phyloP scores from a whole-genome alignment of 1,140 invertebrate genomes.

The Lasioglossum baleicum region DNA sequence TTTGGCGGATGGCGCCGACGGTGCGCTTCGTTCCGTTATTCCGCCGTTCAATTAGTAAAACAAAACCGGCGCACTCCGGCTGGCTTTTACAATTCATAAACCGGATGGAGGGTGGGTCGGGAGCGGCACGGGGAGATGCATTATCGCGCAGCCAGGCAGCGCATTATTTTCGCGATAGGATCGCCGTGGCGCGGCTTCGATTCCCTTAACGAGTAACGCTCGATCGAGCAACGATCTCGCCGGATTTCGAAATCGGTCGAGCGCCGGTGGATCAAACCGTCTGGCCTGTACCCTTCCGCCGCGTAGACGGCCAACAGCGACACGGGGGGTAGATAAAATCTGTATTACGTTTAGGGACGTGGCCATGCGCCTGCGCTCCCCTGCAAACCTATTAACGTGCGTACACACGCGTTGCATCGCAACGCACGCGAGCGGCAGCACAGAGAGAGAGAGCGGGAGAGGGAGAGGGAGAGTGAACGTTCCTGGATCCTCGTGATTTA shows the following conservation, averaged over 20 bases:
- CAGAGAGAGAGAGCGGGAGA: not conserved
- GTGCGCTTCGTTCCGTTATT: too few relatives aligned
- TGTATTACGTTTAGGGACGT: constrained; percentile 60
- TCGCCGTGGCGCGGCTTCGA: constrained; percentile 20
- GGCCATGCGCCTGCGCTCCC: too few relatives aligned
- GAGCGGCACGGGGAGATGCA: not conserved
- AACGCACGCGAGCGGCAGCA: not conserved
- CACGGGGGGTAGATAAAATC: constrained; percentile 61
- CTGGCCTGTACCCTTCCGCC: not conserved
- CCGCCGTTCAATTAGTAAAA: too few relatives aligned
- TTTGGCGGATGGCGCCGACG: too few relatives aligned
- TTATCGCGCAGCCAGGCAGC: constrained; percentile 25
- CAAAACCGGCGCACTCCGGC: too few relatives aligned
- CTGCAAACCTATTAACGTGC: constrained; percentile 60
- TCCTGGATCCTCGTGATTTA: constrained; percentile 55
- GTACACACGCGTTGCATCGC: too few relatives aligned
- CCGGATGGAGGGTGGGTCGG: too few relatives aligned
- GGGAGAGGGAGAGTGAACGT: too few relatives aligned
- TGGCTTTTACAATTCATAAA: constrained; percentile 41
- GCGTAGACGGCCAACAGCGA: constrained; percentile 47
- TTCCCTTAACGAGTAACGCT: constrained; percentile 51
- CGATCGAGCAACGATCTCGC: constrained; percentile 48
- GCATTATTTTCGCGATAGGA: constrained; percentile 42
- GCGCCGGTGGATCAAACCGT: constrained; percentile 34
- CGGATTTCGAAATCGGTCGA: constrained; percentile 46